These are phyloP conservation scores for Brachyhypopomus gauderio DNA, from an alignment of 2,113 vertebrate species.

Conservation along the genomic window DNA sequence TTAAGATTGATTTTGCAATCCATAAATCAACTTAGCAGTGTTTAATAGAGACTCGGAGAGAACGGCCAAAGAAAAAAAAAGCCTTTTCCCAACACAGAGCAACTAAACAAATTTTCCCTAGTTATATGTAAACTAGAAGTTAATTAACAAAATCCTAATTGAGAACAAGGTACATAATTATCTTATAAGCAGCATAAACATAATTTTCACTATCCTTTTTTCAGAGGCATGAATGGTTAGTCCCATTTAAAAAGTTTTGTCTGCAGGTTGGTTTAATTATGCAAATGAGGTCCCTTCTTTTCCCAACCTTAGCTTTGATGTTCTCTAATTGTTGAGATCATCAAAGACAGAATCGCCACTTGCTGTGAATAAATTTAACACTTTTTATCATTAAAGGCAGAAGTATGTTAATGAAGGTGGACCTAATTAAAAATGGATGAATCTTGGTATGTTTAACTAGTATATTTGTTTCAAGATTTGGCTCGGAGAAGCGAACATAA, in stretches of 20 bases:
- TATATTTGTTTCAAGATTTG: constrained; percentile 91
- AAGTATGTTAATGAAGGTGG: constrained; percentile 90
- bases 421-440: constrained; percentile 96
- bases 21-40: constrained; percentile 21
- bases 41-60: constrained; percentile 4
- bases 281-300: constrained; percentile 92
- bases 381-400: constrained; percentile 80
- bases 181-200: constrained; percentile 93
- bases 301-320: constrained; percentile 95
- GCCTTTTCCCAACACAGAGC: constrained; percentile 41
- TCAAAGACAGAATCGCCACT: constrained; percentile 95
- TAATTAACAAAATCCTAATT: constrained; percentile 96
- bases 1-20: constrained; percentile 27
- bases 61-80: constrained; percentile 37
- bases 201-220: constrained; percentile 83
- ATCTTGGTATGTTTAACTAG: constrained; percentile 90
- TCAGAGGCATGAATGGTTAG: constrained; percentile 88
- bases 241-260: constrained; percentile 92
- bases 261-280: constrained; percentile 98
- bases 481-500: constrained; percentile 80
- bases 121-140: constrained; percentile 87
- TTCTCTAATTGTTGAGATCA: constrained; percentile 95
- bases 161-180: constrained; percentile 91
- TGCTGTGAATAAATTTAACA: constrained; percentile 93
- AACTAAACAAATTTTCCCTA: constrained; percentile 65